These are phyloP conservation scores for Phaonia tiefii DNA, from an alignment of 2,888 invertebrate genomes.

Conservation along the genomic window DNA sequence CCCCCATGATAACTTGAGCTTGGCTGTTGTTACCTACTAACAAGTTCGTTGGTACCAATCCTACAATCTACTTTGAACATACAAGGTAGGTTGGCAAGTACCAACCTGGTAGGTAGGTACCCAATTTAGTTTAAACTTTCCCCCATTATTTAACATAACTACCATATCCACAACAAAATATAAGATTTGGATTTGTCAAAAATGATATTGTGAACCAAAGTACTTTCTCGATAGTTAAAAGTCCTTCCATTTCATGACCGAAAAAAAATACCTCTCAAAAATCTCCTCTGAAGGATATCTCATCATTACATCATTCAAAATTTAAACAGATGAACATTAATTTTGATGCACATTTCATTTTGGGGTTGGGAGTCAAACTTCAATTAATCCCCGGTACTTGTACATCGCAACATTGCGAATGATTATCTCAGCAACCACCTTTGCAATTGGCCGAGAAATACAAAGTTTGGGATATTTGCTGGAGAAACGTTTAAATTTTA, in stretches of 20 bases:
- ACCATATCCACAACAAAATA: background rate
- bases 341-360: constrained; percentile 22
- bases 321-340: constrained; percentile 13
- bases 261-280: background rate
- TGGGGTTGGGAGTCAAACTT: constrained; percentile 7
- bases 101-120: too few species aligned
- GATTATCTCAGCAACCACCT: background rate
- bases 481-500: constrained; percentile 75
- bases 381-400: background rate
- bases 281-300: background rate
- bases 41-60: too few species aligned
- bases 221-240: too few species aligned
- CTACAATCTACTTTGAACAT: too few species aligned
- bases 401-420: constrained; percentile 21
- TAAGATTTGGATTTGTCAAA: too few species aligned
- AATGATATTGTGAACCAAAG: too few species aligned
- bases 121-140: background rate
- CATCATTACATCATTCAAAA: constrained; percentile 20
- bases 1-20: too few species aligned
- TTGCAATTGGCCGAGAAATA: constrained; percentile 17
- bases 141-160: background rate
- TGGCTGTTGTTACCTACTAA: too few species aligned
- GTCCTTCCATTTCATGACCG: too few species aligned
- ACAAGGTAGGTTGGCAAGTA: too few species aligned
- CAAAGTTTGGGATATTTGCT: constrained; percentile 50